Percentiles rank a stretch among this genome's conserved stretches.
Conservation (phyloP, 2,797 vertebrate genomes). For the Ctenopoma multispine region DNA sequence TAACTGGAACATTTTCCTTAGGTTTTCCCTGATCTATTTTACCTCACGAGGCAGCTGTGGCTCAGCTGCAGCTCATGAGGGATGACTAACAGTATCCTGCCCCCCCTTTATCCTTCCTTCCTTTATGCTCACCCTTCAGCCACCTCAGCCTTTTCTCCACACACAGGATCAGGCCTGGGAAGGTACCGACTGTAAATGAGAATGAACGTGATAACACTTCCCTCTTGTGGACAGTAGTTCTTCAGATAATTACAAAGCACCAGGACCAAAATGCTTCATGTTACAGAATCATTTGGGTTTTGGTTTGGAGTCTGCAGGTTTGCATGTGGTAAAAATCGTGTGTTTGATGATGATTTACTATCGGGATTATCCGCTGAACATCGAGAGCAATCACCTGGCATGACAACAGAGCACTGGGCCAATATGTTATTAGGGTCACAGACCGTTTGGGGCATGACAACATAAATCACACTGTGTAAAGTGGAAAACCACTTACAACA, state of each 20-base stretch:
- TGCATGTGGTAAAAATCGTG: constrained; percentile 9
- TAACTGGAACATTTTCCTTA: background rate
- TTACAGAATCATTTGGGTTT: background rate
- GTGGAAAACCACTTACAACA: constrained; percentile 10
- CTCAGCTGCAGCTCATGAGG: background rate
- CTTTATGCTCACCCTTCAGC: constrained; percentile 3
- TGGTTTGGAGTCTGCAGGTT: constrained; percentile 19
- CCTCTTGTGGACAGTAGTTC: constrained; percentile 83
- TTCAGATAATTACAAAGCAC: constrained; percentile 41
- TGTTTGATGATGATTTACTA: constrained; percentile 28
- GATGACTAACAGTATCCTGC: constrained; percentile 25
- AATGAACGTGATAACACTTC: constrained; percentile 81
- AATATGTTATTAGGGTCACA: constrained; percentile 59
- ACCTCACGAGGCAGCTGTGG: constrained; percentile 33
- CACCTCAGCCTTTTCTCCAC: constrained; percentile 31
- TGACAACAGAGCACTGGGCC: constrained; percentile 34
- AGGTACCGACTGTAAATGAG: constrained; percentile 42
- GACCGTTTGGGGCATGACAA: constrained; percentile 24
- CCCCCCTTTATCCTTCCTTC: constrained; percentile 15
- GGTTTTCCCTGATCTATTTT: constrained; percentile 3
- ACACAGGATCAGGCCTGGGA: constrained; percentile 46
- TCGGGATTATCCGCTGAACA: constrained; percentile 34
- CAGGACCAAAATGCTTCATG: constrained; percentile 3
- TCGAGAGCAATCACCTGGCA: constrained; percentile 50
- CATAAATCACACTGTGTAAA: constrained; percentile 55